A percentile compares a stretch with the other conserved stretches of the same genome.
Evolutionary conservation across 2,113 vertebrate species (phyloP).

Genomic region (Hypanus sabinus): DNA sequence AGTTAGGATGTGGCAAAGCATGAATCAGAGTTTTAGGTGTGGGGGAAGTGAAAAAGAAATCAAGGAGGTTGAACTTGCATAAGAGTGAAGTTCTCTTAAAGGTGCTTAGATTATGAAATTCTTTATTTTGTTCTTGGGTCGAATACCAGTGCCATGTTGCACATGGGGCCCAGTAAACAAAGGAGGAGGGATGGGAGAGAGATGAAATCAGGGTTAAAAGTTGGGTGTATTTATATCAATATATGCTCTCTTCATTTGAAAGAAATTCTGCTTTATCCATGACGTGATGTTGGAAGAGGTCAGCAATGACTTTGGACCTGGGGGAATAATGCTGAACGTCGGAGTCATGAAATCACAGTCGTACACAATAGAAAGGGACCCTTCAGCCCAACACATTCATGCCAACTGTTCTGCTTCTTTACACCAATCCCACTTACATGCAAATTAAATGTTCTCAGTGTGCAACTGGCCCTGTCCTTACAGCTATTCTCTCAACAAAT

Average conservation of each 20-base stretch:
- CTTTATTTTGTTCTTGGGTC: neutral
- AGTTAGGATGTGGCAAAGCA: neutral
- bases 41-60: neutral
- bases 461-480: neutral
- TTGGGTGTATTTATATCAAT: neutral
- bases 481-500: neutral
- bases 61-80: neutral
- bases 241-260: neutral
- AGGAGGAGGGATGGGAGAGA: neutral
- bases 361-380: no score
- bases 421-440: no score
- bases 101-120: neutral
- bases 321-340: neutral
- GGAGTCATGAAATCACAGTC: no score
- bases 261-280: neutral
- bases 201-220: neutral
- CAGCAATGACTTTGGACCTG: neutral
- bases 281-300: neutral
- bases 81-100: neutral
- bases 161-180: neutral
- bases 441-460: no score
- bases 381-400: no score
- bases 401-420: no score
- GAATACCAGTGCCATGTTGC: neutral
- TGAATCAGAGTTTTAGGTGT: neutral